phyloP scores from a whole-genome alignment of 2,888 invertebrate species.

The Drosophila pseudotakahashii region DNA sequence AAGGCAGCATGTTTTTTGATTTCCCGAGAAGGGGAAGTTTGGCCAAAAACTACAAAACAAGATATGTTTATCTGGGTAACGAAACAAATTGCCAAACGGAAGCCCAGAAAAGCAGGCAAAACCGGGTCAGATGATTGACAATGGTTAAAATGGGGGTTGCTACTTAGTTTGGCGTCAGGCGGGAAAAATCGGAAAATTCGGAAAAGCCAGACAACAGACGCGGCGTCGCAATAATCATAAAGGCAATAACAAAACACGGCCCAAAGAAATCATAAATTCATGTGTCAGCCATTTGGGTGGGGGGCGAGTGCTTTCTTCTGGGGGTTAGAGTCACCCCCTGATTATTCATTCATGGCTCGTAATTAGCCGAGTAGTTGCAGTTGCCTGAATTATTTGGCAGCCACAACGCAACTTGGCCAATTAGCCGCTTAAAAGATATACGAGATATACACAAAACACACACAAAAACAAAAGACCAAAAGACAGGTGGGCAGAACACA shows the following conservation, averaged over 20 bases:
- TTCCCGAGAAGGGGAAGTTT: slow-evolving; percentile 8
- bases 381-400: slow-evolving; percentile 66
- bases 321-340: slow-evolving; percentile 17
- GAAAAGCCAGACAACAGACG: slow-evolving; percentile 67
- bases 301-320: not conserved
- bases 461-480: not conserved
- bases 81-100: slow-evolving; percentile 59
- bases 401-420: slow-evolving; percentile 51
- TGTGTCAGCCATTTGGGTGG: slow-evolving; percentile 47
- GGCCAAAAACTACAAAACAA: slow-evolving; percentile 51
- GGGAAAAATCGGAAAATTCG: slow-evolving; percentile 35
- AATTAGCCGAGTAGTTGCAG: slow-evolving; percentile 58
- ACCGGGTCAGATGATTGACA: slow-evolving; percentile 64
- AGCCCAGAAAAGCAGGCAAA: slow-evolving; percentile 27
- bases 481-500: slow-evolving; percentile 44
- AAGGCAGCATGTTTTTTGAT: slow-evolving; percentile 27
- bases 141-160: slow-evolving; percentile 18
- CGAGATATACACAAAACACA: not conserved
- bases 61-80: slow-evolving; percentile 37
- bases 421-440: slow-evolving; percentile 56
- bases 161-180: slow-evolving; percentile 56
- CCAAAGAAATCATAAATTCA: slow-evolving; percentile 51
- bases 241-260: slow-evolving; percentile 52
- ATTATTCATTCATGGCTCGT: slow-evolving; percentile 49
- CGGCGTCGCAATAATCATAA: slow-evolving; percentile 78